Conservation (phyloP, 1,140 invertebrate species). For the Lethrus apterus region DNA sequence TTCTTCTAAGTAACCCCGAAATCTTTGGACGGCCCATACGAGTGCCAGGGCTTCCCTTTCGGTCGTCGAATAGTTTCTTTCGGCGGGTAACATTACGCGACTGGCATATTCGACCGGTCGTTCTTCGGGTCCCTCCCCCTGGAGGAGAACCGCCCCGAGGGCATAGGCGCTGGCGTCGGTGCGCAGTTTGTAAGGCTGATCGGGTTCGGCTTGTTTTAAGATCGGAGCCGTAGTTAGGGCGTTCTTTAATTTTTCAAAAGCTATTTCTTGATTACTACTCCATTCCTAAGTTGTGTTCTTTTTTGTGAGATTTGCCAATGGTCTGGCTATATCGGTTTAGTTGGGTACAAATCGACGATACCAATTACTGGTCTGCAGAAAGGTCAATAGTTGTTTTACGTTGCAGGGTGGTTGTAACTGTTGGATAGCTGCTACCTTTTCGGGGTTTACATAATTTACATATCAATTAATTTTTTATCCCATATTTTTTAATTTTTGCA, state of each 20-base stretch:
- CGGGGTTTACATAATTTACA: too few species aligned
- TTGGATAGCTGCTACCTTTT: slow-evolving; percentile 36
- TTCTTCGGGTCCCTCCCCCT: background rate
- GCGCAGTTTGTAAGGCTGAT: too few species aligned
- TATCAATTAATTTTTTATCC: too few species aligned
- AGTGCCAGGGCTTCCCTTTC: slow-evolving; percentile 40
- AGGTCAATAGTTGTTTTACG: slow-evolving; percentile 24
- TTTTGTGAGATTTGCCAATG: too few species aligned
- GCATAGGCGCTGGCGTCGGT: background rate
- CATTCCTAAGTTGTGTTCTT: too few species aligned
- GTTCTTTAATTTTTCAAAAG: too few species aligned
- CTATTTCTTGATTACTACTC: too few species aligned
- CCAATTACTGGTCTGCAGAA: slow-evolving; percentile 3
- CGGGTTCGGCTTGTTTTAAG: too few species aligned
- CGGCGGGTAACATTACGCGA: background rate
- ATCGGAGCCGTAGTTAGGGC: too few species aligned
- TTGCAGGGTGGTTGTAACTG: slow-evolving; percentile 30
- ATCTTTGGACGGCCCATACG: slow-evolving; percentile 35
- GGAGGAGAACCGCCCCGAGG: background rate
- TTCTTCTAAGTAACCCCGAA: slow-evolving; percentile 26
- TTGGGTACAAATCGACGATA: slow-evolving; percentile 2
- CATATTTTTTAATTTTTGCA: too few species aligned
- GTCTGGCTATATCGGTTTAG: background rate
- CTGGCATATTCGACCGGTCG: background rate
- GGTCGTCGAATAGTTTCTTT: too few species aligned